Conservation (phyloP, 2,113 vertebrate genomes). For the Vidua chalybeata region DNA sequence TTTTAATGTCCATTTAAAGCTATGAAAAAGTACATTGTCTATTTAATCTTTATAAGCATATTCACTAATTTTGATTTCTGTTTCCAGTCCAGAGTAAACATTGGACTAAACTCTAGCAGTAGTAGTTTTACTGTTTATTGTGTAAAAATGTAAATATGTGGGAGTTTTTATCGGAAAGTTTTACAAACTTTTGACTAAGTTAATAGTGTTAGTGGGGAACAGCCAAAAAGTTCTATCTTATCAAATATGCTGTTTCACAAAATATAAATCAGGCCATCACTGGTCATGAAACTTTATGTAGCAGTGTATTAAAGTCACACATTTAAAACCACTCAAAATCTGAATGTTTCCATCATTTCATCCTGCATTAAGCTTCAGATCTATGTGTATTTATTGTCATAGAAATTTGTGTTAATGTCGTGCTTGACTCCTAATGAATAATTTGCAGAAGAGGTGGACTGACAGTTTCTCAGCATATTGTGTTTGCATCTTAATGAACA, state of each 20-base stretch:
- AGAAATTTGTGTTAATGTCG: conserved; percentile 36
- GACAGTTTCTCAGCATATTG: conserved; percentile 36
- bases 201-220: neutral
- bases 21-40: neutral
- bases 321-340: neutral
- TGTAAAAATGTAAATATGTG: neutral
- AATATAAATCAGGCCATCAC: neutral
- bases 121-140: neutral
- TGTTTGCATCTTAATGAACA: conserved; percentile 62
- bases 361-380: neutral
- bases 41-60: neutral
- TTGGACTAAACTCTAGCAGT: neutral
- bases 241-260: neutral
- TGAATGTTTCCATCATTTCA: neutral
- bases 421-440: conserved; percentile 32
- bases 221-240: neutral
- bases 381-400: neutral
- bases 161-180: neutral
- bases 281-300: neutral
- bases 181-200: neutral
- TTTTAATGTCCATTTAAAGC: neutral
- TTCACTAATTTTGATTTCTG: neutral
- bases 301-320: neutral
- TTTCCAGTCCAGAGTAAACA: neutral
- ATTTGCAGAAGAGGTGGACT: conserved; percentile 43